Evolutionary conservation across 2,113 vertebrate species (phyloP).

Genomic region (Alligator sinensis): DNA sequence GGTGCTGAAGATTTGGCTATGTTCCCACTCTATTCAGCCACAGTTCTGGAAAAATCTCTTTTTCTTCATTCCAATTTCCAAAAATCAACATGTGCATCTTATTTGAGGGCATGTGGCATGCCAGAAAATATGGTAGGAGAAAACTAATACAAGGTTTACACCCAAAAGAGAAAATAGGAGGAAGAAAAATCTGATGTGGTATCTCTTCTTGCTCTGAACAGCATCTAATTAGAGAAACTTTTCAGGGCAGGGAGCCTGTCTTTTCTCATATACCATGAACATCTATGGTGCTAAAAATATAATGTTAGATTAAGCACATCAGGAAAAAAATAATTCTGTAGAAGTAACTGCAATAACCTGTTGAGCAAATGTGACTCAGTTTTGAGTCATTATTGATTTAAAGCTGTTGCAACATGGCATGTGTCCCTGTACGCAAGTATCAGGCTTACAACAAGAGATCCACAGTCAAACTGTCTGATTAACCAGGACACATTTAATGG

Average conservation of each 20-base stretch:
- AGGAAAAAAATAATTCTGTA: background rate
- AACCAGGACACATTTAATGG: background rate
- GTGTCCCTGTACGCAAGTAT: background rate
- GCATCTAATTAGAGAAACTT: background rate
- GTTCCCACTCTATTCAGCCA: too few relatives aligned
- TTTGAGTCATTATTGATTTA: background rate
- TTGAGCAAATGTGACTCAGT: background rate
- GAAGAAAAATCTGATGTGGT: background rate
- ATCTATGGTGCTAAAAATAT: background rate
- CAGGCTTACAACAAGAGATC: background rate
- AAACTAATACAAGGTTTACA: background rate
- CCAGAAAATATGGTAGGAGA: too few relatives aligned
- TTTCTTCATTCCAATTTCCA: too few relatives aligned
- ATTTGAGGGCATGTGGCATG: too few relatives aligned
- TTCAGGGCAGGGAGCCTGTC: background rate
- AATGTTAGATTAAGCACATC: background rate
- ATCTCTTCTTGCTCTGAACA: background rate
- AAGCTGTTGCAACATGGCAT: background rate
- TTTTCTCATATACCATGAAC: background rate
- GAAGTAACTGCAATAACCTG: background rate
- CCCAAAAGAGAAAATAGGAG: background rate
- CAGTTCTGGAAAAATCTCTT: too few relatives aligned
- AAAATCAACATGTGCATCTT: too few relatives aligned
- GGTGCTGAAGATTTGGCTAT: too few relatives aligned
- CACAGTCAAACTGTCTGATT: background rate